phyloP scores from a whole-genome alignment of 2,888 invertebrate genomes.

The Aphodius granarius region DNA sequence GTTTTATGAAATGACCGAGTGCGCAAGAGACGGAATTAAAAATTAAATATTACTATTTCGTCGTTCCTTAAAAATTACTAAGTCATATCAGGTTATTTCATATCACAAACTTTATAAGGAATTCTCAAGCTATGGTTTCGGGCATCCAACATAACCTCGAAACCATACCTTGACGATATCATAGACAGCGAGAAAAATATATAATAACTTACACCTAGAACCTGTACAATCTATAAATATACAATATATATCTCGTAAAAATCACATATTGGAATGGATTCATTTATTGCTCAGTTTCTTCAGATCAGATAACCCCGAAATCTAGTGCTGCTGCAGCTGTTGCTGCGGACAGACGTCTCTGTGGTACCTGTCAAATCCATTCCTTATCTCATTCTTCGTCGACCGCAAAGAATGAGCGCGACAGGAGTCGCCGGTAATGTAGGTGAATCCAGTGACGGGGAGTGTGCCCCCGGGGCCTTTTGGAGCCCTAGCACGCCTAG shows the following conservation, averaged over 20 bases:
- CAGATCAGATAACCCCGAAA: no score
- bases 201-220: slow-evolving; percentile 47
- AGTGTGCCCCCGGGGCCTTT: slow-evolving; percentile 61
- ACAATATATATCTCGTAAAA: slow-evolving; percentile 38
- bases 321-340: slow-evolving; percentile 36
- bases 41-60: not conserved
- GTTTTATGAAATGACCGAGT: slow-evolving; percentile 5
- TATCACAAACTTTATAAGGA: not conserved
- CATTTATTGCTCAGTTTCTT: slow-evolving; percentile 41
- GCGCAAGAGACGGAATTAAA: not conserved
- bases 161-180: slow-evolving; percentile 3
- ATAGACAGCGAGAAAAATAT: slow-evolving; percentile 29
- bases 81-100: not conserved
- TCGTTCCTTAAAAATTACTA: not conserved
- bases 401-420: slow-evolving; percentile 56
- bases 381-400: slow-evolving; percentile 44
- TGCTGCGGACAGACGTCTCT: slow-evolving; percentile 44
- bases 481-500: slow-evolving; percentile 55
- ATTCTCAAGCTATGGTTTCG: not conserved
- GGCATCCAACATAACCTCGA: not conserved
- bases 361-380: slow-evolving; percentile 51
- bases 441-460: slow-evolving; percentile 75
- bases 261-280: slow-evolving; percentile 57
- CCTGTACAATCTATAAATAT: slow-evolving; percentile 48
- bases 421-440: slow-evolving; percentile 70